Evolutionary conservation across 2,888 invertebrate genomes (phyloP).

Genomic region (Meiosimyza decipiens): DNA sequence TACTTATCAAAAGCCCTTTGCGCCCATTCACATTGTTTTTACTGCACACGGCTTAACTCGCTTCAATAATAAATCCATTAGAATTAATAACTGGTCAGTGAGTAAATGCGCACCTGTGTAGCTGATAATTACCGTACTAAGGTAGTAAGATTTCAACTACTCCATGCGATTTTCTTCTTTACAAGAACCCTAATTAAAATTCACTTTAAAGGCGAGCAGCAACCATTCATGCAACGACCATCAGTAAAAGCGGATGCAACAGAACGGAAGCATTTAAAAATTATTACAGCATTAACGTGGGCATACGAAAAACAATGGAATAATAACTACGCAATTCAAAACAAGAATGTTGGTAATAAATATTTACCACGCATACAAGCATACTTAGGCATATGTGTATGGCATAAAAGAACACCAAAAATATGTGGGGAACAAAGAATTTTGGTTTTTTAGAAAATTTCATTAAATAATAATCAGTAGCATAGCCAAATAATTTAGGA

Average conservation of each 20-base stretch:
- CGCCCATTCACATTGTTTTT: neutral
- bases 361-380: too few relatives aligned
- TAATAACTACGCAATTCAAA: too few relatives aligned
- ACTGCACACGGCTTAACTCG: neutral
- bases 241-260: conserved; percentile 1
- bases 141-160: too few relatives aligned
- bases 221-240: neutral
- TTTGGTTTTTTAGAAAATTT: too few relatives aligned
- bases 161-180: neutral
- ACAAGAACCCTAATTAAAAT: conserved; percentile 25
- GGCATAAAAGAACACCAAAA: too few relatives aligned
- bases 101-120: conserved; percentile 4
- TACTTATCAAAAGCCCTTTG: too few relatives aligned
- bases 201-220: conserved; percentile 29
- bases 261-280: conserved; percentile 27
- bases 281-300: conserved; percentile 18
- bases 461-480: too few relatives aligned
- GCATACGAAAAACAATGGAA: conserved; percentile 3
- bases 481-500: too few relatives aligned
- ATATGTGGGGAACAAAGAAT: too few relatives aligned
- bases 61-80: neutral
- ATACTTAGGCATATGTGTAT: too few relatives aligned
- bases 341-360: too few relatives aligned
- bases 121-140: neutral
- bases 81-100: neutral